Evolutionary conservation across 2,888 invertebrate genomes (phyloP).

Genomic region (Isoperla grammatica): DNA sequence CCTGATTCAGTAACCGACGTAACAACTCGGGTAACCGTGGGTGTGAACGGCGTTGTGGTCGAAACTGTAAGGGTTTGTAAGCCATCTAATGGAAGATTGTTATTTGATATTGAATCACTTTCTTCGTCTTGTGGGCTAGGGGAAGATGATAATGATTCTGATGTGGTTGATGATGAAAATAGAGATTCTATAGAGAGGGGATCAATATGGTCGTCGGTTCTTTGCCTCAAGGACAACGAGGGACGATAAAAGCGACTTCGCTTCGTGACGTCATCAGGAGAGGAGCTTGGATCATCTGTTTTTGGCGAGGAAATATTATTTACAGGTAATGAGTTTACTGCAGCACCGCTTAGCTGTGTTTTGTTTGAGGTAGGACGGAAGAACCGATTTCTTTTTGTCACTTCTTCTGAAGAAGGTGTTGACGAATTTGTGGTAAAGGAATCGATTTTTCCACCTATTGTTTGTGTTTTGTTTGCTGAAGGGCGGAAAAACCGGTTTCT

Average conservation of each 20-base stretch:
- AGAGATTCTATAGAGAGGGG: neutral
- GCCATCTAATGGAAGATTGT: slow-evolving; percentile 15
- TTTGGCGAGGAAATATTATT: no score
- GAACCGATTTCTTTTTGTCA: neutral
- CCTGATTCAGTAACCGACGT: slow-evolving; percentile 45
- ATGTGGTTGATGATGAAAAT: neutral
- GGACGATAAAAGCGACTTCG: slow-evolving; percentile 1
- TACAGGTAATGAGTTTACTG: no score
- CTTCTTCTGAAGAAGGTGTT: neutral
- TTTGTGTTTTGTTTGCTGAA: no score
- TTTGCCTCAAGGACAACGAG: neutral
- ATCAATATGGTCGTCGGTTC: neutral
- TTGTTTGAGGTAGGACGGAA: no score
- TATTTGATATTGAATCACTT: slow-evolving; percentile 14
- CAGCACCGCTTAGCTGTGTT: no score
- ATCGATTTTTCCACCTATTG: no score
- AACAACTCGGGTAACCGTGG: slow-evolving; percentile 45
- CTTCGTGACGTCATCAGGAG: neutral
- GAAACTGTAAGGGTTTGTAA: slow-evolving; percentile 23
- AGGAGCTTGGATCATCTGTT: no score
- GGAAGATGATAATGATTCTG: neutral
- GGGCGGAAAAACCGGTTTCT: no score
- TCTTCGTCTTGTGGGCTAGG: neutral
- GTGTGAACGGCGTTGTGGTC: slow-evolving; percentile 26
- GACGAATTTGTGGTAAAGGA: no score